Conservation (phyloP, 2,797 vertebrate species). For the Ceyx erithaca region DNA sequence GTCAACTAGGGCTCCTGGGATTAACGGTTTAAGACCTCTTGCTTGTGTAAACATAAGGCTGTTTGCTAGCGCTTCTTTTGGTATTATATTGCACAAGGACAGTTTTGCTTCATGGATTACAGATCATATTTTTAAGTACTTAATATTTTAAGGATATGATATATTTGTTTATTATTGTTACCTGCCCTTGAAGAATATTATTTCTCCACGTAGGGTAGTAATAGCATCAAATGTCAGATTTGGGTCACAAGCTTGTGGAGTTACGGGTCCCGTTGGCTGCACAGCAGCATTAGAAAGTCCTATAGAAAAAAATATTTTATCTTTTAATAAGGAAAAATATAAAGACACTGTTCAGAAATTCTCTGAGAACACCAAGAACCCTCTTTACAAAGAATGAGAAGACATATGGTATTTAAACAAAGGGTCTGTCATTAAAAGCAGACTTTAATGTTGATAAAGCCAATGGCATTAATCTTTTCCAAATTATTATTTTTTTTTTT, state of each 20-base stretch:
- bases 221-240: constrained; percentile 86
- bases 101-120: background rate
- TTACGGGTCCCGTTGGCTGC: constrained; percentile 76
- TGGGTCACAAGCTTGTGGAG: constrained; percentile 84
- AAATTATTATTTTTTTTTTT: background rate
- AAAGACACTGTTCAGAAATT: background rate
- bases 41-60: background rate
- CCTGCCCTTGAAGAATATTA: constrained; percentile 89
- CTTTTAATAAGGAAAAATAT: background rate
- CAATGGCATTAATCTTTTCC: background rate
- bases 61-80: background rate
- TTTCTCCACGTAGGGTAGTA: constrained; percentile 85
- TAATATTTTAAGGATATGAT: background rate
- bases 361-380: background rate
- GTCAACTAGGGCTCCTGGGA: background rate
- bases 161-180: constrained; percentile 51
- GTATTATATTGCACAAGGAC: background rate
- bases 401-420: background rate
- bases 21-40: background rate
- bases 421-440: background rate
- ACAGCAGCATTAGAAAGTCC: constrained; percentile 61
- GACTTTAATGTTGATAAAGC: background rate
- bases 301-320: constrained; percentile 33
- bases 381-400: background rate
- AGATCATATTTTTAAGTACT: background rate